These are phyloP conservation scores for Rhynchopsitta pachyrhyncha DNA, from an alignment of 2,113 vertebrate genomes.

Conservation along the genomic window DNA sequence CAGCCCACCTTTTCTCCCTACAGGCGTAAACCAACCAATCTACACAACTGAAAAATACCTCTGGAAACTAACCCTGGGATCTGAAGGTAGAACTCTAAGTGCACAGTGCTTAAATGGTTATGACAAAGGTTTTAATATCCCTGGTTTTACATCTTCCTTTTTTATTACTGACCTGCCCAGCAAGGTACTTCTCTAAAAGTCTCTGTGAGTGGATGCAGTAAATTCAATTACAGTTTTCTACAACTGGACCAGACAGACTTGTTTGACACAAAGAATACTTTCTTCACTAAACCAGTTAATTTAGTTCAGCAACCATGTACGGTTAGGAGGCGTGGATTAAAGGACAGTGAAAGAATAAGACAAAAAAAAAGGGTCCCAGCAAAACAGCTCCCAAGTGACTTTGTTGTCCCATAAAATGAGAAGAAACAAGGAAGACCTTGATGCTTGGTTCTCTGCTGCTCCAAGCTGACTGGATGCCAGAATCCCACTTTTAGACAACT, in stretches of 20 bases:
- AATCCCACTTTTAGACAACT: neutral
- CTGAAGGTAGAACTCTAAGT: neutral
- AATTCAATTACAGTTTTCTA: slow-evolving; percentile 69
- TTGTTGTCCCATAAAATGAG: neutral
- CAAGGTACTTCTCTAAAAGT: slow-evolving; percentile 27
- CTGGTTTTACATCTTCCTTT: slow-evolving; percentile 47
- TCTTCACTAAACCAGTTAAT: slow-evolving; percentile 61
- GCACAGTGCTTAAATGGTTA: neutral
- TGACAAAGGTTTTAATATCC: slow-evolving; percentile 45
- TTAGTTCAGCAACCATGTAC: slow-evolving; percentile 41
- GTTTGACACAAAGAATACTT: slow-evolving; percentile 56
- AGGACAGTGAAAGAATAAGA: neutral
- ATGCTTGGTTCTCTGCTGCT: neutral
- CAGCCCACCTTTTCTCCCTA: neutral
- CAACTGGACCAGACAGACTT: slow-evolving; percentile 53
- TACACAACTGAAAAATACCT: neutral
- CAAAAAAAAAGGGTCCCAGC: slow-evolving; percentile 18
- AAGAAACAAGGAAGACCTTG: neutral
- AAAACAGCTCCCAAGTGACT: neutral
- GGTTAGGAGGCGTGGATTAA: slow-evolving; percentile 21
- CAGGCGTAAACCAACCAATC: neutral
- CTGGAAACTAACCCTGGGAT: neutral
- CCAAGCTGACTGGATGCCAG: neutral
- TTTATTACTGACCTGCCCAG: slow-evolving; percentile 54
- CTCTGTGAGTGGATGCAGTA: slow-evolving; percentile 52